Percentiles rank a stretch among this genome's conserved stretches.
Conservation (phyloP, 2,888 invertebrate genomes). For the Onchidella celtica region DNA sequence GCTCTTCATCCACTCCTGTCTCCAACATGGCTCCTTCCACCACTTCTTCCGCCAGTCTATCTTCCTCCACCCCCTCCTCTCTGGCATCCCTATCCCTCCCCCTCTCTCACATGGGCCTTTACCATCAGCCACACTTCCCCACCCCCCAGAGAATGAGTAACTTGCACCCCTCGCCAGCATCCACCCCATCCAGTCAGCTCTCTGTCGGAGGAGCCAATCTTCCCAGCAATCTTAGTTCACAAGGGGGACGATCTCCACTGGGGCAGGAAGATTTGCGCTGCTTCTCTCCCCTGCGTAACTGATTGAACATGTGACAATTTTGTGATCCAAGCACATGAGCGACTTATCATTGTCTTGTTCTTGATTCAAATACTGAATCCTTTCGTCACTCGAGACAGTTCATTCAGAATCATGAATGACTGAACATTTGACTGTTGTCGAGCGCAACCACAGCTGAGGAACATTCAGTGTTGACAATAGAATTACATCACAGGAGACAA, state of each 20-base stretch:
- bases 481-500: no score
- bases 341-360: neutral
- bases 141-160: slow-evolving; percentile 48
- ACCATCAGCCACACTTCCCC: slow-evolving; percentile 51
- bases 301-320: neutral
- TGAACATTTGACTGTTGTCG: no score
- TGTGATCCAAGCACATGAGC: neutral
- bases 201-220: slow-evolving; percentile 35
- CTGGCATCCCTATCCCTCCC: slow-evolving; percentile 44
- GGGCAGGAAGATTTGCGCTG: slow-evolving; percentile 42
- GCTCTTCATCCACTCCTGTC: slow-evolving; percentile 32
- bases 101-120: slow-evolving; percentile 51
- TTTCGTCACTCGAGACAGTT: neutral
- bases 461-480: no score
- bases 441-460: no score
- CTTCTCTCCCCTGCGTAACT: slow-evolving; percentile 46
- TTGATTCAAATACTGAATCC: neutral
- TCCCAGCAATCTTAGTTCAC: slow-evolving; percentile 45
- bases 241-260: slow-evolving; percentile 38
- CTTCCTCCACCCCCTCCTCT: slow-evolving; percentile 45
- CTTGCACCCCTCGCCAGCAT: slow-evolving; percentile 44
- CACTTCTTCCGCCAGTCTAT: slow-evolving; percentile 13
- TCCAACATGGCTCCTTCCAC: slow-evolving; percentile 14
- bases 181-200: slow-evolving; percentile 47
- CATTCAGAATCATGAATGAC: no score